These are phyloP conservation scores for Cotesia typhae DNA, from an alignment of 1,140 invertebrate species.

Conservation along the genomic window DNA sequence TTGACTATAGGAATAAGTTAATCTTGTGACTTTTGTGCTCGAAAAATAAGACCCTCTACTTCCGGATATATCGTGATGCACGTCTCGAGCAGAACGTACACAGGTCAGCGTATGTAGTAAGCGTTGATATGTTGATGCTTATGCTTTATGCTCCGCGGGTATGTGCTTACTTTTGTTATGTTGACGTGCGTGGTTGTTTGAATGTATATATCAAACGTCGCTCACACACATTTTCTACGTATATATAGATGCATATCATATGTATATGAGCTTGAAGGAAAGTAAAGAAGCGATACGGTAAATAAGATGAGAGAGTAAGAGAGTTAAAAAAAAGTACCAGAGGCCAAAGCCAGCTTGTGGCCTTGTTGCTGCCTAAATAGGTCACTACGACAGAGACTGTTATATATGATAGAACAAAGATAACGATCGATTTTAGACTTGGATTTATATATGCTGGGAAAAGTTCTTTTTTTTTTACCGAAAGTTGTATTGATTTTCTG, in stretches of 20 bases:
- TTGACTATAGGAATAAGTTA: neutral
- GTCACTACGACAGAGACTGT: conserved; percentile 30
- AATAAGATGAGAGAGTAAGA: neutral
- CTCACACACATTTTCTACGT: no score
- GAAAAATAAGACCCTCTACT: conserved; percentile 12
- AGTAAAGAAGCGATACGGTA: neutral
- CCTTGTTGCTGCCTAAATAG: conserved; percentile 42
- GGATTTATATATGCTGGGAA: neutral
- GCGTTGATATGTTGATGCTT: no score
- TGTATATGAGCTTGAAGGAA: neutral
- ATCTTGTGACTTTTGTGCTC: conserved; percentile 18
- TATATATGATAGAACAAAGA: conserved; percentile 22
- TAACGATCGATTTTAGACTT: conserved; percentile 3
- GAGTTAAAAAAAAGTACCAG: conserved; percentile 27
- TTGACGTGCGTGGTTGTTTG: conserved; percentile 11
- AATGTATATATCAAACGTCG: conserved; percentile 12
- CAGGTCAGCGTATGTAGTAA: neutral
- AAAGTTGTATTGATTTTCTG: neutral
- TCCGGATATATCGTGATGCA: conserved; percentile 26
- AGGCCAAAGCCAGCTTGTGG: conserved; percentile 39
- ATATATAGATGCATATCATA: conserved; percentile 32
- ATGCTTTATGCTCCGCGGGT: conserved; percentile 27
- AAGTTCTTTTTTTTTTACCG: neutral
- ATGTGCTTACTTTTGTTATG: conserved; percentile 21
- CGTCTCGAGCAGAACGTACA: neutral